Base-by-base conservation (phyloP, 2,888 invertebrate species). In the Drosophila austrosaltans region DNA sequence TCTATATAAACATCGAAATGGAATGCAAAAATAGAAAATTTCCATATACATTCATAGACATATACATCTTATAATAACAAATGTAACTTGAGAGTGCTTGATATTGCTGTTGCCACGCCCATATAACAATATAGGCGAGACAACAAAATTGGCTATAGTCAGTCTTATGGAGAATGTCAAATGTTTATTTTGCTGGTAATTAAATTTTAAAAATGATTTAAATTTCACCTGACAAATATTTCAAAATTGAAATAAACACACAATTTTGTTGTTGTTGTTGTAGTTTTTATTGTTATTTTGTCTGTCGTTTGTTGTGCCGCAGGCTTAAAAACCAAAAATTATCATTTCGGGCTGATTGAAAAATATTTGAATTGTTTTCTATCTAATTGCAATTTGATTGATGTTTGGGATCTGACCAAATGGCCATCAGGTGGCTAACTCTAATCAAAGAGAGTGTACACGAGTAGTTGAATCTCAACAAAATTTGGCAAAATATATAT, bases 141-240 rank as follows among this genome's bases (percentile, higher is more conserved):
- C 36, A n/a, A 36, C 57, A 20, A 57, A 8, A 1, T 5, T 32
- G 57, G 12, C 36, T 2, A 48, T 48, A 22, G 2, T 20, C 6
- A 5, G 20, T n/a, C 25, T 32, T 12, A 22, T 67, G 88, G 87
- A 48, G 44, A 83, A 83, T 83, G 88, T 83, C 84, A 85, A 88
- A 81, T 82, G 82, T 83, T 86, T 84, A 83, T 81, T 86, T 86
- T 83, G 87, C 72, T 60, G 80, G 85, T 84, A 86, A 86, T 86
- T 86, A 86, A 86, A 86, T 86, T 88, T 86, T 86, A 74, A 88
- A 87, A 88, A 88, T 87, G 84, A 86, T 88, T 86, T 88, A 84
- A 86, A 86, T 86, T 86, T 86, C 85, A 88, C 89, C 84, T 57
- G 67, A 80, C 75, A 71, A 79, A 83, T 85, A 83, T 81, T 85